Evolutionary conservation across 1,140 invertebrate genomes (phyloP).

Genomic region (Nasonia longicornis): DNA sequence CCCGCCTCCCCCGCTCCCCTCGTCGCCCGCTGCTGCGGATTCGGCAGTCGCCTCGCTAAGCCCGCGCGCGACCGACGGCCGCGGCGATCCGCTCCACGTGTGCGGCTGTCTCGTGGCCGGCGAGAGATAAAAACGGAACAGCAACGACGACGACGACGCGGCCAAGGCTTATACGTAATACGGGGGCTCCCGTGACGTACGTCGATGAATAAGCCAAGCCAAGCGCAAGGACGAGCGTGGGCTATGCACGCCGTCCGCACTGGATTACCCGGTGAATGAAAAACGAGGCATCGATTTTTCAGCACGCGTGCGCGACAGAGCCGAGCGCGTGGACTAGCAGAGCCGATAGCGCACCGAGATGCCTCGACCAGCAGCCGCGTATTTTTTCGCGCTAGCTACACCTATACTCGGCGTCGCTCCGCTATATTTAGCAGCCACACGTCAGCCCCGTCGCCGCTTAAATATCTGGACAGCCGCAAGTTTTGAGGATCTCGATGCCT

Average conservation of each 20-base stretch:
- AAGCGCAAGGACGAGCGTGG: conserved; percentile 26
- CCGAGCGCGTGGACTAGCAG: too few relatives aligned
- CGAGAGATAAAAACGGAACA: background rate
- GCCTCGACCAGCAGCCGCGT: too few relatives aligned
- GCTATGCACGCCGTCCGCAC: background rate
- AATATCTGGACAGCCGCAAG: too few relatives aligned
- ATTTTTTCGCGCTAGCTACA: too few relatives aligned
- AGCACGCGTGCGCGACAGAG: background rate
- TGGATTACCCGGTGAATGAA: conserved; percentile 59
- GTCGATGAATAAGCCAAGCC: conserved; percentile 21
- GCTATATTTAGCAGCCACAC: too few relatives aligned
- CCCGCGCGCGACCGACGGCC: too few relatives aligned
- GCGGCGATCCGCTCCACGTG: conserved; percentile 2
- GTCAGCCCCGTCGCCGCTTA: too few relatives aligned
- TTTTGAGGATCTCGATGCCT: too few relatives aligned
- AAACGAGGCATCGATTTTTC: conserved; percentile 50
- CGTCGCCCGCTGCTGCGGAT: background rate
- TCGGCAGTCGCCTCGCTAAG: background rate
- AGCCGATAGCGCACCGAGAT: too few relatives aligned
- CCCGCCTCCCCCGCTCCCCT: background rate
- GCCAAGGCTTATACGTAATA: background rate
- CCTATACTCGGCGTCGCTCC: too few relatives aligned
- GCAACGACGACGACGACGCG: background rate
- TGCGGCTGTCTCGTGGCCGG: background rate
- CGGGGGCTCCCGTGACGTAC: conserved; percentile 3